These are phyloP conservation scores for Cheilinus undulatus DNA, from an alignment of 2,113 vertebrate species.

Conservation along the genomic window DNA sequence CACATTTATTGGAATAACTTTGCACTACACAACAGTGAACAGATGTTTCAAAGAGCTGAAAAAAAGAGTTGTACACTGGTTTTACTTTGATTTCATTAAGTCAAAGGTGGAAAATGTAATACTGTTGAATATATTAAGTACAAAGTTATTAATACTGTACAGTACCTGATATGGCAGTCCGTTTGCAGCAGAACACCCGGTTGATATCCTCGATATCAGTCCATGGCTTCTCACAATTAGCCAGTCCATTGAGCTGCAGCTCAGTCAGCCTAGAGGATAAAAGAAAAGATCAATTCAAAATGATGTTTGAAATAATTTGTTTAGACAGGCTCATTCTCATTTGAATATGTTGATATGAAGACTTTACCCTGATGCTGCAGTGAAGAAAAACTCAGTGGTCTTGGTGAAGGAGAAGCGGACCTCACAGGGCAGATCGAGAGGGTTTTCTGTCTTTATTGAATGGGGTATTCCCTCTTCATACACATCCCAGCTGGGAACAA, in stretches of 20 bases:
- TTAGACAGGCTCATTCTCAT: neutral
- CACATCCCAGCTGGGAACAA: constrained; percentile 62
- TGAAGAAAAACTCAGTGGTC: constrained; percentile 42
- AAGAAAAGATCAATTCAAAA: neutral
- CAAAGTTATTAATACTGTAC: too few species aligned
- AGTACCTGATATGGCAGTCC: constrained; percentile 60
- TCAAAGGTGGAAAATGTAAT: too few species aligned
- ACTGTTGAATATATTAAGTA: too few species aligned
- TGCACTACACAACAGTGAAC: too few species aligned
- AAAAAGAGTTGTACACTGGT: neutral
- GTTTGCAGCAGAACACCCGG: constrained; percentile 60
- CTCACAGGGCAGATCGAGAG: constrained; percentile 51
- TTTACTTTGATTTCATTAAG: too few species aligned
- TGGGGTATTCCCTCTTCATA: constrained; percentile 65
- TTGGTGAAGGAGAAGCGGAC: constrained; percentile 74
- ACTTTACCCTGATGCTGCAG: constrained; percentile 38
- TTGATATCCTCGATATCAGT: constrained; percentile 33
- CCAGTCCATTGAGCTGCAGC: constrained; percentile 60
- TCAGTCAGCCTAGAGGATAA: constrained; percentile 54
- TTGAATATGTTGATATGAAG: neutral
- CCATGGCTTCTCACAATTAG: constrained; percentile 38
- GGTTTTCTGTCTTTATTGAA: constrained; percentile 10
- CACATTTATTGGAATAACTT: neutral
- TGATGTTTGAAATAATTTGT: neutral
- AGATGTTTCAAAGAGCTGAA: too few species aligned